These are phyloP conservation scores for Araneus ventricosus DNA, from an alignment of 1,140 invertebrate species.

Conservation along the genomic window DNA sequence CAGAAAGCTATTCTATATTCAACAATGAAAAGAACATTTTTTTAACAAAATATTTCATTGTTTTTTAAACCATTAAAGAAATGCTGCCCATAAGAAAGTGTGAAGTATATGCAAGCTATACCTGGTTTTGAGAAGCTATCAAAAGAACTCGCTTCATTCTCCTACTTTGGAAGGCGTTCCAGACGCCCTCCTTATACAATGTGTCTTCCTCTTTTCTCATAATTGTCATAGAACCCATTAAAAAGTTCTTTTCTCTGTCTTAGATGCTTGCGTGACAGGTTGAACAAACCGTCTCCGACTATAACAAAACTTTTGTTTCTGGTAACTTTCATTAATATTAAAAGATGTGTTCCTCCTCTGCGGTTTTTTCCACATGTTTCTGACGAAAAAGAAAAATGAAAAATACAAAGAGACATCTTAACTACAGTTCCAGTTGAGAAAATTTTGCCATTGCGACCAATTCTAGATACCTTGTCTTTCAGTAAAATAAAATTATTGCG, in stretches of 20 bases:
- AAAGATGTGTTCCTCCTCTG: background rate
- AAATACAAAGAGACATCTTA: background rate
- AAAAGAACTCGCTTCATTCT: background rate
- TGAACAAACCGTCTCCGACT: constrained; percentile 2
- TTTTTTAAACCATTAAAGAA: no score
- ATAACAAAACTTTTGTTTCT: constrained; percentile 41
- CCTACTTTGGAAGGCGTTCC: background rate
- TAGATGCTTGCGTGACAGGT: background rate
- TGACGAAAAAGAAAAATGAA: background rate
- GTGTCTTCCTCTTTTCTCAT: background rate
- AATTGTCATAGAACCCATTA: constrained; percentile 3
- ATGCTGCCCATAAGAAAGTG: background rate
- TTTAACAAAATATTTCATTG: no score
- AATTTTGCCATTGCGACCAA: background rate
- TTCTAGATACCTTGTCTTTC: no score
- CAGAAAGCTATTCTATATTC: no score
- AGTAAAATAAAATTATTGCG: no score
- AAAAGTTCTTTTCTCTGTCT: background rate
- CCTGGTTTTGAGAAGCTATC: background rate
- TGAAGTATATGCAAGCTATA: background rate
- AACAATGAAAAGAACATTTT: no score
- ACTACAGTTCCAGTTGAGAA: background rate
- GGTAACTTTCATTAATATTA: constrained; percentile 27
- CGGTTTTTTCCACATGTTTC: background rate
- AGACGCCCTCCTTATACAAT: background rate